Percentiles rank a stretch among this genome's conserved stretches.
Evolutionary conservation across 2,888 invertebrate species (phyloP).

Genomic region (Oscheius sp.): DNA sequence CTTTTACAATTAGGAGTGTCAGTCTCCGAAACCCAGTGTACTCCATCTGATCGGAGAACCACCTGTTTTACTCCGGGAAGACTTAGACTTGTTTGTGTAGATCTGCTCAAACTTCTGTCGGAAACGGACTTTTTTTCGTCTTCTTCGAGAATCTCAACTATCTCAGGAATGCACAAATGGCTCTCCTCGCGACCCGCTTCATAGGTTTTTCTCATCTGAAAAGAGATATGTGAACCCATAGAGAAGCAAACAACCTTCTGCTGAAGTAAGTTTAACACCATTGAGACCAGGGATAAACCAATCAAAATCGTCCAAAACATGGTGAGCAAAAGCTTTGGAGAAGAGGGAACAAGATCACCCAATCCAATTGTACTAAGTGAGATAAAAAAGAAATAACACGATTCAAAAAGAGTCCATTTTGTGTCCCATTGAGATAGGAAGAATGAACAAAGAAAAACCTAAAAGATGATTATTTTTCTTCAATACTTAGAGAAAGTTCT

Average conservation of each 20-base stretch:
- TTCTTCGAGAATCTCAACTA: conserved; percentile 24
- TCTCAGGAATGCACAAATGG: conserved; percentile 20
- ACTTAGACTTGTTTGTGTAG: conserved; percentile 57
- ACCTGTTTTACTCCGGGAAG: conserved; percentile 54
- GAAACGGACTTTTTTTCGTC: conserved; percentile 41
- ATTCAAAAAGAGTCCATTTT: conserved; percentile 87
- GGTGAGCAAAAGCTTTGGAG: conserved; percentile 87
- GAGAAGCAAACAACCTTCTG: conserved; percentile 34
- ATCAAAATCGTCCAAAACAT: conserved; percentile 91
- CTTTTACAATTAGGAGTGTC: conserved; percentile 42
- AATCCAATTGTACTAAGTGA: conserved; percentile 77
- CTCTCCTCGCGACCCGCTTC: conserved; percentile 47
- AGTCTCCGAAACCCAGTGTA: conserved; percentile 55
- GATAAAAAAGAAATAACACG: conserved; percentile 95
- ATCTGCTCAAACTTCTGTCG: conserved; percentile 41
- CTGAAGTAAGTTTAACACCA: conserved; percentile 61
- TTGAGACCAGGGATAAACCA: conserved; percentile 74
- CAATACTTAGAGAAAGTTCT: not conserved
- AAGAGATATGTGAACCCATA: not conserved
- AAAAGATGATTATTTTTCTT: conserved; percentile 1
- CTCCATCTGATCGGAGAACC: conserved; percentile 58
- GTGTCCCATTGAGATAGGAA: conserved; percentile 72
- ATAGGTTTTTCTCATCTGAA: conserved; percentile 59
- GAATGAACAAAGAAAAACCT: conserved; percentile 81
- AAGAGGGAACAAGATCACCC: conserved; percentile 71